Evolutionary conservation across 2,113 vertebrate genomes (phyloP).

Genomic region (Tenebrosternarchus preto): DNA sequence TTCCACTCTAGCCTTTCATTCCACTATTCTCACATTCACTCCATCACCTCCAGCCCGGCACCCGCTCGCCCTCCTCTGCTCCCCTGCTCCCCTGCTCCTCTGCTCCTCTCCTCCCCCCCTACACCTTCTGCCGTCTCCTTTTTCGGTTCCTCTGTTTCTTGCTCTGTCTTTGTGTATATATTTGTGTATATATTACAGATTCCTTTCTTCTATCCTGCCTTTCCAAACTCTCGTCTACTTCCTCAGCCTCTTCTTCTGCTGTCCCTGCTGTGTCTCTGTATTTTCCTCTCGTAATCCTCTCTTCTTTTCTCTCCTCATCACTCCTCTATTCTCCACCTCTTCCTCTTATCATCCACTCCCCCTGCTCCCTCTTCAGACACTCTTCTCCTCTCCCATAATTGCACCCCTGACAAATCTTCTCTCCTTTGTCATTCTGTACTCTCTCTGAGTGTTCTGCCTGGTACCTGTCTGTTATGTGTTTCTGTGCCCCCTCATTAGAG

Average conservation of each 20-base stretch:
- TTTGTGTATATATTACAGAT: not conserved
- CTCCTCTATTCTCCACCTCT: not conserved
- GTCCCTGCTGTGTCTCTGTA: too few species aligned
- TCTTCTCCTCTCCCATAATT: constrained; percentile 1
- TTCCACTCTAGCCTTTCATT: constrained; percentile 14
- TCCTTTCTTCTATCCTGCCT: too few species aligned
- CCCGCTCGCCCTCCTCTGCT: too few species aligned
- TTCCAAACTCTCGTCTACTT: too few species aligned
- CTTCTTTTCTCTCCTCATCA: constrained; percentile 18
- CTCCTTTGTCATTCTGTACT: not conserved
- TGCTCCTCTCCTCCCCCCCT: constrained; percentile 1
- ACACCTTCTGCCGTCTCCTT: not conserved
- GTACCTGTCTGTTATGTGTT: constrained; percentile 1
- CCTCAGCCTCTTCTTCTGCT: too few species aligned
- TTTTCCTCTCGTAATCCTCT: not conserved
- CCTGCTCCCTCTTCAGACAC: not conserved
- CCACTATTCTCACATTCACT: not conserved
- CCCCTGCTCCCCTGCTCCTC: not conserved
- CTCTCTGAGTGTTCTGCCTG: constrained; percentile 17
- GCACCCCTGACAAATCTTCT: constrained; percentile 32
- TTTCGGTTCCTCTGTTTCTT: constrained; percentile 42
- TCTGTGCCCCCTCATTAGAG: not conserved
- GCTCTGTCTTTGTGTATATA: not conserved
- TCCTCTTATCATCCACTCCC: not conserved
- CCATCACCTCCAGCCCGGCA: not conserved